Conservation (phyloP, 2,797 vertebrate species). For the Carcharodon carcharias region DNA sequence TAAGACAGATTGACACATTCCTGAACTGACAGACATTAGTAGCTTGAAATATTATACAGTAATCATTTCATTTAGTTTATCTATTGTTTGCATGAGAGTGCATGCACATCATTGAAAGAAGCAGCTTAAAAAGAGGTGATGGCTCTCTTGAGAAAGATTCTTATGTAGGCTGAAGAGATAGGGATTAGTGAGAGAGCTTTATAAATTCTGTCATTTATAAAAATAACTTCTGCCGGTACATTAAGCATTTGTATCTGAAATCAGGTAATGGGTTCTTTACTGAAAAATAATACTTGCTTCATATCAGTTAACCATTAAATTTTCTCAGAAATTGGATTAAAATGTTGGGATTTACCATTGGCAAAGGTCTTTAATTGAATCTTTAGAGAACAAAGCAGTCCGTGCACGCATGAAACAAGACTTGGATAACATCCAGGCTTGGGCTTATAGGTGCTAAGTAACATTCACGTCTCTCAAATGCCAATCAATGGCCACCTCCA, state of each 20-base stretch:
- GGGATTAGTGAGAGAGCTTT: background rate
- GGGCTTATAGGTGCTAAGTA: background rate
- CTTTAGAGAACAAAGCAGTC: background rate
- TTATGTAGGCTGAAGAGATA: background rate
- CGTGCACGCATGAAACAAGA: background rate
- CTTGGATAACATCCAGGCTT: background rate
- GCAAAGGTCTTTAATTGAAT: background rate
- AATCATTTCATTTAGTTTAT: slow-evolving; percentile 25
- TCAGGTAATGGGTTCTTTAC: background rate
- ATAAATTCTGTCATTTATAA: background rate
- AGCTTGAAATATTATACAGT: background rate
- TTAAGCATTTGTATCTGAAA: background rate
- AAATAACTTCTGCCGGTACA: background rate
- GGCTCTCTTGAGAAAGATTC: slow-evolving; percentile 14
- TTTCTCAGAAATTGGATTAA: background rate
- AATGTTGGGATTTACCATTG: background rate
- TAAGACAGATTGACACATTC: background rate
- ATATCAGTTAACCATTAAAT: background rate
- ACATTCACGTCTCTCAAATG: background rate
- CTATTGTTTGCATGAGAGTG: background rate
- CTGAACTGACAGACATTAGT: slow-evolving; percentile 7
- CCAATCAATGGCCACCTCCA: background rate
- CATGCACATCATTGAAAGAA: background rate
- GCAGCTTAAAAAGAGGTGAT: background rate
- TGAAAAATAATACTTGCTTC: background rate